Conservation (phyloP, 2,888 invertebrate genomes). For the Heteromyza rotundicornis region DNA sequence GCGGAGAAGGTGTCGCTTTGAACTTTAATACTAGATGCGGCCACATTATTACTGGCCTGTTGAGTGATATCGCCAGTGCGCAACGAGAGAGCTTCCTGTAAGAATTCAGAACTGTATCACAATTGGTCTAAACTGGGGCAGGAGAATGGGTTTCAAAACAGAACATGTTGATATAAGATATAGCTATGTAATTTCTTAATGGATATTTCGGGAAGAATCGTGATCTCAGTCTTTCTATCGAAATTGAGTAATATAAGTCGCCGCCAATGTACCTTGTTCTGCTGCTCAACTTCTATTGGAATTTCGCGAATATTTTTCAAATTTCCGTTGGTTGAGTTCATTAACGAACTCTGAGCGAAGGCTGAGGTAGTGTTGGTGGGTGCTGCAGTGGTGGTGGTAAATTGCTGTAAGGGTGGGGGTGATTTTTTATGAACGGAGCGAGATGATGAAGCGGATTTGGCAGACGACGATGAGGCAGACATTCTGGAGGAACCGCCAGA, state of each 20-base stretch:
- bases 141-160: no score
- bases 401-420: slow-evolving; percentile 49
- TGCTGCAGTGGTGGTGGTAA: slow-evolving; percentile 34
- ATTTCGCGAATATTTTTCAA: slow-evolving; percentile 58
- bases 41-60: slow-evolving; percentile 85
- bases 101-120: no score
- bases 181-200: no score
- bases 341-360: slow-evolving; percentile 16
- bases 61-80: slow-evolving; percentile 85
- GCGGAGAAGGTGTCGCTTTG: slow-evolving; percentile 86
- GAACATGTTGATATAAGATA: no score
- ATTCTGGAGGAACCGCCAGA: neutral
- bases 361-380: slow-evolving; percentile 35
- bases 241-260: no score
- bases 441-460: slow-evolving; percentile 39
- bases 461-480: slow-evolving; percentile 13
- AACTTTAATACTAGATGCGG: slow-evolving; percentile 82
- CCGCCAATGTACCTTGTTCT: slow-evolving; percentile 52
- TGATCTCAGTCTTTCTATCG: no score
- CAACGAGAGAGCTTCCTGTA: slow-evolving; percentile 82
- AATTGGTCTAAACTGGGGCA: no score
- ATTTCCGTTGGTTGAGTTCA: slow-evolving; percentile 13
- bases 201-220: no score
- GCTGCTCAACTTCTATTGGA: slow-evolving; percentile 61
- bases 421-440: slow-evolving; percentile 57